Evolutionary conservation across 1,140 invertebrate species (phyloP).

Genomic region (Goniozus legneri): DNA sequence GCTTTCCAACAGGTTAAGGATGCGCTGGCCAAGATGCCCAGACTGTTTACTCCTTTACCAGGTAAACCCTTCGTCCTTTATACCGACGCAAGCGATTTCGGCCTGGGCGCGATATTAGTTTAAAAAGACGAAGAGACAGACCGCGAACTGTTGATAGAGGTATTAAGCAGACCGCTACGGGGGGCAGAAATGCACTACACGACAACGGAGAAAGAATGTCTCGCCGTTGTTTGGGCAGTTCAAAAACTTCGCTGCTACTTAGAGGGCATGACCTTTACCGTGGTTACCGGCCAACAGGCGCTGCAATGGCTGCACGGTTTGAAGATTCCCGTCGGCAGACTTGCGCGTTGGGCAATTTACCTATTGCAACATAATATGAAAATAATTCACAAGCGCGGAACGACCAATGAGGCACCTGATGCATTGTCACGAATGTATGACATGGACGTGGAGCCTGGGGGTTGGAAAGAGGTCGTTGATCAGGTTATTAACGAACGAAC

Average conservation of each 20-base stretch:
- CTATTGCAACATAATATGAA: constrained; percentile 27
- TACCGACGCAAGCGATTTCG: too few relatives aligned
- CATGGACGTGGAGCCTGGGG: too few relatives aligned
- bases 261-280: constrained; percentile 41
- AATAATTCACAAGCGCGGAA: too few relatives aligned
- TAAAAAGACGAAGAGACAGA: constrained; percentile 46
- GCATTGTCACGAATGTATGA: too few relatives aligned
- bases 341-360: constrained; percentile 46
- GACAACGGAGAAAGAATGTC: too few relatives aligned
- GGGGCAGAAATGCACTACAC: too few relatives aligned
- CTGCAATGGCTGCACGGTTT: constrained; percentile 47
- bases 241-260: constrained; percentile 45
- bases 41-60: constrained; percentile 12
- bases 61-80: constrained; percentile 30
- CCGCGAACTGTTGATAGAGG: too few relatives aligned
- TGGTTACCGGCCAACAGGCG: constrained; percentile 51
- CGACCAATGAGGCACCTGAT: too few relatives aligned
- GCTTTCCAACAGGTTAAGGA: constrained; percentile 5
- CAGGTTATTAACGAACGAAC: too few relatives aligned
- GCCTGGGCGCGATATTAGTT: constrained; percentile 29
- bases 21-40: not conserved
- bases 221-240: too few relatives aligned
- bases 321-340: constrained; percentile 39
- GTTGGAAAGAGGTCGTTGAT: too few relatives aligned
- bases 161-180: too few relatives aligned